Base-by-base conservation (phyloP, 2,797 vertebrate genomes). In the Urosaurus nigricauda region DNA sequence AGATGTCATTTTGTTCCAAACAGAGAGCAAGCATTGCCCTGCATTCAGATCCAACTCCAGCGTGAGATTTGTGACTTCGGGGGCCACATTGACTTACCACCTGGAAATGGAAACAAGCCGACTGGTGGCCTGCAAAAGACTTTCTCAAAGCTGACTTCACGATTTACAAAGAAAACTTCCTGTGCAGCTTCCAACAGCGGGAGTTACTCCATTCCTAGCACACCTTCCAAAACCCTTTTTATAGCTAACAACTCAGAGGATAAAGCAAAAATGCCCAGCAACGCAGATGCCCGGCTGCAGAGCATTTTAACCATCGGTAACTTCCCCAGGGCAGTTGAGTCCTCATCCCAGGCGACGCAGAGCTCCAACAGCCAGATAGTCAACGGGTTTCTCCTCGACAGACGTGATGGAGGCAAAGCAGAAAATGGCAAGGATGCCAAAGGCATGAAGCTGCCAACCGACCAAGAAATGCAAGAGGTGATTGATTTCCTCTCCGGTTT, bases 381-480 rank as follows among this genome's bases (percentile, higher is more conserved):
- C 89, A 99, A 99, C 5, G 98, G 98, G 4, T 97, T 96, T 8
- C 95, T 97, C 0, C 56, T 95, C 35, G 96, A 97, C 37, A 96
- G 96, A 26, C 86, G 70, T 32, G 97, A 97, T 74, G 94, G 89
- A 86, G 95, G 96, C 93, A 97, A 95, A 63, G 58, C 71, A 0
- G 97, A 97, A 3, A 96, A 97, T 0, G 74, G 92, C 92, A 97
- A 97, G 90, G 98, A 99, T 0, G 99, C 99, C 91, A 99, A 99
- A 97, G 98, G 98, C 89, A 99, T 99, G 98, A 99, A 99, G 95
- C 95, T 99, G 92, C 99, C 99, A 40, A 99, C 98, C 0, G 99
- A 99, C 96, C 99, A 99, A 96, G 99, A 99, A 96, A 99, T 99
- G 99, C 99, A 99, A 95, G 99, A 99, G 83, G 99, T 99, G 92